Conservation (phyloP, 2,888 invertebrate genomes). For the Microplitis deprimator region DNA sequence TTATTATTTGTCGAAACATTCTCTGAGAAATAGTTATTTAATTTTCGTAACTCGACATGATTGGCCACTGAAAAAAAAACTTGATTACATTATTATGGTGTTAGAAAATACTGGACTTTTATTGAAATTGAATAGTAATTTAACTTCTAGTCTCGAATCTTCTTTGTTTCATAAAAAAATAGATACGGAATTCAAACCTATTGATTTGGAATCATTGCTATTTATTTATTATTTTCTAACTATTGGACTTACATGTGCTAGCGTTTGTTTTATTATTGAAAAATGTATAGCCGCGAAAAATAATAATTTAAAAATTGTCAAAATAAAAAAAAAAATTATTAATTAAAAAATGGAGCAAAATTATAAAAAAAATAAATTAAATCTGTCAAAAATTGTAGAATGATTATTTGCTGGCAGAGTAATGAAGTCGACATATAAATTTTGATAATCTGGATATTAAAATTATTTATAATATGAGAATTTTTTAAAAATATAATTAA, state of each 20-base stretch:
- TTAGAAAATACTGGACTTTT: not conserved
- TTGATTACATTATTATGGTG: not conserved
- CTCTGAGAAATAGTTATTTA: not conserved
- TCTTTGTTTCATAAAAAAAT: not conserved
- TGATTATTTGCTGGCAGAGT: too few species aligned
- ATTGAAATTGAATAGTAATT: not conserved
- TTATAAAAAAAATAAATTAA: too few species aligned
- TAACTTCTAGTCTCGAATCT: not conserved
- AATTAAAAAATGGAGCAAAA: too few species aligned
- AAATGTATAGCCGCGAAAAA: too few species aligned
- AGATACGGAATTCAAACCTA: not conserved
- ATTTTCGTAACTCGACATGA: not conserved
- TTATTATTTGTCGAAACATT: not conserved
- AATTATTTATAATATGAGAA: too few species aligned
- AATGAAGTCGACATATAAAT: too few species aligned
- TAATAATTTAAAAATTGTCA: too few species aligned
- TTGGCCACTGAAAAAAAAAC: not conserved
- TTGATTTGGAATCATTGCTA: not conserved
- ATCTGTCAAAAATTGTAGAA: too few species aligned
- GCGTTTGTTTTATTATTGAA: not conserved
- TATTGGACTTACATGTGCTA: not conserved
- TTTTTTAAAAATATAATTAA: too few species aligned
- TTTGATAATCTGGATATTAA: too few species aligned
- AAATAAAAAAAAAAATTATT: too few species aligned
- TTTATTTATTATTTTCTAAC: not conserved